A percentile compares a stretch with the other conserved stretches of the same genome.
phyloP scores from a whole-genome alignment of 2,797 vertebrate genomes.

The Pipistrellus nathusii region DNA sequence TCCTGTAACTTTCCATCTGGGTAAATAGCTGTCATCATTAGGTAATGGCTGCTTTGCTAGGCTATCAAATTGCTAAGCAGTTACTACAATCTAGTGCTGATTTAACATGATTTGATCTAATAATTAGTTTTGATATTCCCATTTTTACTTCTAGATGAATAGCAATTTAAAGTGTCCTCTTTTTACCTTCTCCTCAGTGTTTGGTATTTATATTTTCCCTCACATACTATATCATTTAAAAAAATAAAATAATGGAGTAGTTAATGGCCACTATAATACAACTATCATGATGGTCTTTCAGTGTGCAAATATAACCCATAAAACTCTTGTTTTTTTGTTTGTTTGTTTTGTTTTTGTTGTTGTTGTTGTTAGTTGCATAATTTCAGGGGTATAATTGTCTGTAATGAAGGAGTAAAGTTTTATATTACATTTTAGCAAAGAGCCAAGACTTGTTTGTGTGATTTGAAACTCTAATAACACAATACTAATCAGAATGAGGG shows the following conservation, averaged over 20 bases:
- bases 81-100: slow-evolving; percentile 70
- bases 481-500: not conserved
- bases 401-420: not conserved
- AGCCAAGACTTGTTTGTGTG: not conserved
- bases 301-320: not conserved
- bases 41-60: slow-evolving; percentile 70
- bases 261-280: slow-evolving; percentile 59
- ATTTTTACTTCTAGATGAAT: slow-evolving; percentile 62
- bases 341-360: not conserved
- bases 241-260: slow-evolving; percentile 62
- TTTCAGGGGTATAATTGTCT: not conserved
- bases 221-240: slow-evolving; percentile 39
- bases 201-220: slow-evolving; percentile 23
- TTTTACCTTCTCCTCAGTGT: slow-evolving; percentile 51
- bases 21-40: slow-evolving; percentile 81
- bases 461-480: not conserved
- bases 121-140: slow-evolving; percentile 75
- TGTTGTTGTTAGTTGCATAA: slow-evolving; percentile 1
- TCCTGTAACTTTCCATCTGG: slow-evolving; percentile 79
- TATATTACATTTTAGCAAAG: not conserved
- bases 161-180: slow-evolving; percentile 58
- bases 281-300: slow-evolving; percentile 58
- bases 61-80: slow-evolving; percentile 71
- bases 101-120: slow-evolving; percentile 78
- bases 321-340: not conserved